Conservation (phyloP, 1,140 invertebrate species). For the Drosophila repleta region DNA sequence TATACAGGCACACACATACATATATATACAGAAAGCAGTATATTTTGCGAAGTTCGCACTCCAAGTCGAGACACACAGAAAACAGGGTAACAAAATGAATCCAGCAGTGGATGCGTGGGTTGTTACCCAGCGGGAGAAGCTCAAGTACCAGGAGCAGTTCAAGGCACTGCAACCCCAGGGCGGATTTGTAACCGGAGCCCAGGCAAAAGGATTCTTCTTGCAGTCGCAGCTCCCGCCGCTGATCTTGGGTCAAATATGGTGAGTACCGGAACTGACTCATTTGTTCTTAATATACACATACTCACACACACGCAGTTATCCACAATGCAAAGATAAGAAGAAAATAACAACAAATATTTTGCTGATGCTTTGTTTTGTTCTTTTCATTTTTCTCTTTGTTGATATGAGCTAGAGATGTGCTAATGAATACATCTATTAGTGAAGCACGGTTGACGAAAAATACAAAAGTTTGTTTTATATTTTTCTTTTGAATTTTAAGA, state of each 20-base stretch:
- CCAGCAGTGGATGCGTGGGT: constrained; percentile 92
- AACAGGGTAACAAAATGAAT: constrained; percentile 63
- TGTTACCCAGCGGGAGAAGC: constrained; percentile 93
- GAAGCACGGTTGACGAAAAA: background rate
- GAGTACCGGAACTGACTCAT: constrained; percentile 85
- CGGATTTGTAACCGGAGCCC: constrained; percentile 96
- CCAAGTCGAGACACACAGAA: constrained; percentile 15
- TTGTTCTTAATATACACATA: constrained; percentile 1
- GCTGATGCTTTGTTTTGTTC: constrained; percentile 27
- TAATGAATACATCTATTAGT: background rate
- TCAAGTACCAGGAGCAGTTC: constrained; percentile 96
- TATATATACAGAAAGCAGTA: constrained; percentile 3
- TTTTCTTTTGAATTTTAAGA: background rate
- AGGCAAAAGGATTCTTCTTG: constrained; percentile 97
- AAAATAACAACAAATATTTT: constrained; percentile 6
- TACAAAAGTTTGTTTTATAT: background rate
- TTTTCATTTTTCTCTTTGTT: constrained; percentile 4
- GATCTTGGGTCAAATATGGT: constrained; percentile 97
- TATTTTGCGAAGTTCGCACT: constrained; percentile 36
- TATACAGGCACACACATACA: constrained; percentile 1
- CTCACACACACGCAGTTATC: background rate
- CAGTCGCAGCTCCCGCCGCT: constrained; percentile 94
- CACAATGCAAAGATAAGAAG: constrained; percentile 10
- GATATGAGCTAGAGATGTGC: constrained; percentile 20
- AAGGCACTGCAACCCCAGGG: constrained; percentile 92